Conservation (phyloP, 2,797 vertebrate genomes). For the Myotis findleyi region DNA sequence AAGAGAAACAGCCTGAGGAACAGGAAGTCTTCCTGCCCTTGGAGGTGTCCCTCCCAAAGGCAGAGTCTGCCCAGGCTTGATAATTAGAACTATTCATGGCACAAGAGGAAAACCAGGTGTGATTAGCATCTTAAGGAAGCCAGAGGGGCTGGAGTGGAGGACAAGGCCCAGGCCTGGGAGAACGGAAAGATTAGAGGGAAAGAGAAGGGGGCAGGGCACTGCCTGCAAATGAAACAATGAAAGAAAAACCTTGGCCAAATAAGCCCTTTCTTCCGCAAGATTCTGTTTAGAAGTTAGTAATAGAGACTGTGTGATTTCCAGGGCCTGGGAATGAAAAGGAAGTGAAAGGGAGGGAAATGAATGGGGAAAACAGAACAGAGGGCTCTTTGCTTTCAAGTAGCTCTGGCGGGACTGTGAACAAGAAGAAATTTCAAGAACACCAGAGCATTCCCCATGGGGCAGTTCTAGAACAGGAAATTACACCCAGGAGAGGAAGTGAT, state of each 20-base stretch:
- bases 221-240: slow-evolving; percentile 39
- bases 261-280: slow-evolving; percentile 66
- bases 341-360: slow-evolving; percentile 8
- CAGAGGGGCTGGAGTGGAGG: not conserved
- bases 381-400: slow-evolving; percentile 33
- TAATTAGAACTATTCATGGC: slow-evolving; percentile 78
- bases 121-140: slow-evolving; percentile 77
- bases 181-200: slow-evolving; percentile 50
- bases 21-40: slow-evolving; percentile 63
- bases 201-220: not conserved
- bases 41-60: slow-evolving; percentile 75
- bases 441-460: not conserved
- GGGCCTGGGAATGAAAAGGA: slow-evolving; percentile 50
- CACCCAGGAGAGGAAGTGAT: not conserved
- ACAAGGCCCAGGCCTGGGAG: slow-evolving; percentile 35
- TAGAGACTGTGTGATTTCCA: slow-evolving; percentile 56
- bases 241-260: slow-evolving; percentile 47
- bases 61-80: slow-evolving; percentile 62
- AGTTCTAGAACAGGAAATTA: not conserved
- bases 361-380: slow-evolving; percentile 27
- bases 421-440: not conserved
- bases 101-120: slow-evolving; percentile 55
- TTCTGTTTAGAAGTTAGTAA: slow-evolving; percentile 57
- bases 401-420: not conserved
- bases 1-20: slow-evolving; percentile 52